Evolutionary conservation across 2,797 vertebrate species (phyloP).

Genomic region (Phrynocephalus vlangalii): DNA sequence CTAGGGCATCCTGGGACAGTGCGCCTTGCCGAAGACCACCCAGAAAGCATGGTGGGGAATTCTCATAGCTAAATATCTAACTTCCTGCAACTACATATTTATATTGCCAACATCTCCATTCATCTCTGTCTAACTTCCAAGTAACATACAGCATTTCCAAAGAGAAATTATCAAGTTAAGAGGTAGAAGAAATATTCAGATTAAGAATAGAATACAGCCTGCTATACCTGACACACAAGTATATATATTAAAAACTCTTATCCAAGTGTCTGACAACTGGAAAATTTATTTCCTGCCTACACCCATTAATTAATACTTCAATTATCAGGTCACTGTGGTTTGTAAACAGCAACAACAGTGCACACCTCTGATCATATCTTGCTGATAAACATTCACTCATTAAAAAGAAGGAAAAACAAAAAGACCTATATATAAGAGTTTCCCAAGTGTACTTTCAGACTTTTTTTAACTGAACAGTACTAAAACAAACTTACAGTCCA

Average conservation of each 20-base stretch:
- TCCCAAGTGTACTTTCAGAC: background rate
- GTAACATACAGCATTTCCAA: background rate
- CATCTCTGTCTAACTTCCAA: background rate
- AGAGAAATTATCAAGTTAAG: background rate
- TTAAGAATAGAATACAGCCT: constrained; percentile 50
- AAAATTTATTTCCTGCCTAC: constrained; percentile 55
- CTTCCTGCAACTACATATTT: background rate
- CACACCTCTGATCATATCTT: constrained; percentile 60
- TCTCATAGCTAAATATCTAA: no score
- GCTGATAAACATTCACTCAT: constrained; percentile 56
- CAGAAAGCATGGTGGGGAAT: no score
- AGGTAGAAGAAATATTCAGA: constrained; percentile 39
- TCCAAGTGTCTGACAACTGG: constrained; percentile 43
- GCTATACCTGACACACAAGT: constrained; percentile 57
- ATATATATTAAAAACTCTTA: constrained; percentile 34
- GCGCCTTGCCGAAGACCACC: no score
- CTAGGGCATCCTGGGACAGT: no score
- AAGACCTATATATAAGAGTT: constrained; percentile 33
- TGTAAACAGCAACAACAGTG: constrained; percentile 57
- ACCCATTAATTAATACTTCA: constrained; percentile 62
- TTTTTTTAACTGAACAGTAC: background rate
- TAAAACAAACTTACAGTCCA: background rate
- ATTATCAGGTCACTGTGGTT: constrained; percentile 64
- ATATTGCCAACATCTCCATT: background rate
- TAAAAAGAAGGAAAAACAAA: constrained; percentile 60